Evolutionary conservation across 2,797 vertebrate species (phyloP).

Genomic region (Muscicapa striata): DNA sequence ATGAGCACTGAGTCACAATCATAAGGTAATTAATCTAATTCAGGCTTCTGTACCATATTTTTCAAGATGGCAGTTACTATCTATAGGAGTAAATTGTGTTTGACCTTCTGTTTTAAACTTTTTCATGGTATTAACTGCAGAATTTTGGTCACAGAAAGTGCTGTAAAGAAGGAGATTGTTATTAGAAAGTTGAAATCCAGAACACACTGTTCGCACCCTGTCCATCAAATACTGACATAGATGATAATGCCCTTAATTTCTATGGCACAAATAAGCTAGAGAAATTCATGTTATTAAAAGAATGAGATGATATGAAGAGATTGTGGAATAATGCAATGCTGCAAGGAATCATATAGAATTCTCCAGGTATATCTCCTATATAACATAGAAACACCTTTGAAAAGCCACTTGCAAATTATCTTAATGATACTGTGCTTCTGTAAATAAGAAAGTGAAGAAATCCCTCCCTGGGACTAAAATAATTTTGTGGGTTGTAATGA

Average conservation of each 20-base stretch:
- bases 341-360: not conserved
- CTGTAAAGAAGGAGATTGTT: conserved; percentile 33
- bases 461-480: not conserved
- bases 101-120: conserved; percentile 8
- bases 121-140: not conserved
- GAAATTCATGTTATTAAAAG: not conserved
- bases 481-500: not conserved
- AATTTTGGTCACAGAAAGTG: conserved; percentile 5
- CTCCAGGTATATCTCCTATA: not conserved
- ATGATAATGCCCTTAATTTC: conserved; percentile 26
- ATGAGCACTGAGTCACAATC: not conserved
- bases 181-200: conserved; percentile 36
- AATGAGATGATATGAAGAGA: not conserved
- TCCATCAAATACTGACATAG: not conserved
- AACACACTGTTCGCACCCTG: not conserved
- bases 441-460: not conserved
- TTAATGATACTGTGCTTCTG: not conserved
- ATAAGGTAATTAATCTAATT: not conserved
- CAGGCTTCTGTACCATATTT: not conserved
- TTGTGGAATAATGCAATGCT: not conserved
- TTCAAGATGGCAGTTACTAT: not conserved
- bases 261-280: not conserved
- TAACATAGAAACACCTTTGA: not conserved
- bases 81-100: not conserved
- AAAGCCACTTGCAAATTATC: not conserved